Evolutionary conservation across 2,888 invertebrate species (phyloP), one percentile per base, ranked within the genome.

Genomic region (Euproctis similis): DNA sequence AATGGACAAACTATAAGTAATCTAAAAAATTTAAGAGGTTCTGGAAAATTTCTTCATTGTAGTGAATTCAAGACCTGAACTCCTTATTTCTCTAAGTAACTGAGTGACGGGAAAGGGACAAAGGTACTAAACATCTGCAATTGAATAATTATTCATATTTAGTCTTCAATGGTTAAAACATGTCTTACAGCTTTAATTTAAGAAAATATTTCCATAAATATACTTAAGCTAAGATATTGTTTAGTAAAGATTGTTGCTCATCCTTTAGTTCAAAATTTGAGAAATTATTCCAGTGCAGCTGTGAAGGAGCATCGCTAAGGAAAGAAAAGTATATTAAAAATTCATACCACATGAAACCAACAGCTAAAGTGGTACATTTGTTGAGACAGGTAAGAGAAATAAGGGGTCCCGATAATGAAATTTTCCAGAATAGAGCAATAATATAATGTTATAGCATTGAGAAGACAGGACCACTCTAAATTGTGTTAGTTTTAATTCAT

Each of bases 131-230:
- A 76, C 70, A 76, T 80, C 81, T 81, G 81, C 78, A 81, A 82
- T 74, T 65, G 76, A 81, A 81, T 78, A 81, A 81, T 80, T 75
- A 73, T 67, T 64, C 62, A 73, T 69, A 69, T 64, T 12, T 56
- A 66, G 77, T 81, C 80, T 61, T 74, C 82, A 84, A 84, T 84
- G 84, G 84, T 84, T 84, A 84, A 84, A 84, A 84, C 84, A 84
- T 77, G 76, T 81, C 81, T 78, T 78, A 65, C 81, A 81, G 80
- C 82, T 69, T 66, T 70, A 51, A 41, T 60, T 59, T 55, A 60
- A 55, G 39, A 39, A 14, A 55, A 64, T 68, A 66, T 56, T 76
- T 76, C 68, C 66, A 69, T 61, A 57, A 53, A 54, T 43, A 30
- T 63, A 71, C 70, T 45, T 60, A 53, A 52, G 43, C 55, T 56